Evolutionary conservation across 1,140 invertebrate species (phyloP).

Genomic region (Argopecten irradians): DNA sequence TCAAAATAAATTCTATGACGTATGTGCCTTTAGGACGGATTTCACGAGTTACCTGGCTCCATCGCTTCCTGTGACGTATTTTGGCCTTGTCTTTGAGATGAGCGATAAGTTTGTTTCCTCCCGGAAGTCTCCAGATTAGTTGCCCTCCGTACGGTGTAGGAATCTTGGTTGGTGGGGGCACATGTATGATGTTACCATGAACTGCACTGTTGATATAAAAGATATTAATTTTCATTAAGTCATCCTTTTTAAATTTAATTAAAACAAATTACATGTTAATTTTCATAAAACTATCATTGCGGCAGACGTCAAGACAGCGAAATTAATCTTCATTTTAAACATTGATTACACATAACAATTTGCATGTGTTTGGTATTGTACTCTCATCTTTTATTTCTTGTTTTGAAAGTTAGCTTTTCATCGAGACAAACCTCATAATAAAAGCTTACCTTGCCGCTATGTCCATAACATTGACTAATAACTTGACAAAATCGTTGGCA

Average conservation of each 20-base stretch:
- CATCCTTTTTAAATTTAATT: no score
- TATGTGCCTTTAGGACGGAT: no score
- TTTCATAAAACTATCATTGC: no score
- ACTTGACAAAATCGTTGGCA: slow-evolving; percentile 97
- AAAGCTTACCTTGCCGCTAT: slow-evolving; percentile 87
- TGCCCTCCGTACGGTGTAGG: slow-evolving; percentile 97
- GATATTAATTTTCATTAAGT: no score
- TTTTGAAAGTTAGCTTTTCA: not conserved
- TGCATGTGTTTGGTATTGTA: not conserved
- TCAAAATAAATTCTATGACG: no score
- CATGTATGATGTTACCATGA: slow-evolving; percentile 86
- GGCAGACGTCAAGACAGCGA: no score
- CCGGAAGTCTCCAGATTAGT: slow-evolving; percentile 95
- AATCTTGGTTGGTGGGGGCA: slow-evolving; percentile 89
- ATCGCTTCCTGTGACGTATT: slow-evolving; percentile 90
- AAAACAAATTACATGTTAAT: no score
- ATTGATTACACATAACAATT: not conserved
- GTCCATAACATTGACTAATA: slow-evolving; percentile 92
- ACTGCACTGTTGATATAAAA: slow-evolving; percentile 79
- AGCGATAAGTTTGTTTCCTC: slow-evolving; percentile 98
- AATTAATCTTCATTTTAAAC: no score
- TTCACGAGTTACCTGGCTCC: slow-evolving; percentile 76
- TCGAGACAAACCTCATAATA: no score
- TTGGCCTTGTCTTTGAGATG: slow-evolving; percentile 98
- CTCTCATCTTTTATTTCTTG: not conserved